Evolutionary conservation across 2,113 vertebrate species (phyloP), one percentile per base, ranked within the genome.

Genomic region (Campylomormyrus numenius): DNA sequence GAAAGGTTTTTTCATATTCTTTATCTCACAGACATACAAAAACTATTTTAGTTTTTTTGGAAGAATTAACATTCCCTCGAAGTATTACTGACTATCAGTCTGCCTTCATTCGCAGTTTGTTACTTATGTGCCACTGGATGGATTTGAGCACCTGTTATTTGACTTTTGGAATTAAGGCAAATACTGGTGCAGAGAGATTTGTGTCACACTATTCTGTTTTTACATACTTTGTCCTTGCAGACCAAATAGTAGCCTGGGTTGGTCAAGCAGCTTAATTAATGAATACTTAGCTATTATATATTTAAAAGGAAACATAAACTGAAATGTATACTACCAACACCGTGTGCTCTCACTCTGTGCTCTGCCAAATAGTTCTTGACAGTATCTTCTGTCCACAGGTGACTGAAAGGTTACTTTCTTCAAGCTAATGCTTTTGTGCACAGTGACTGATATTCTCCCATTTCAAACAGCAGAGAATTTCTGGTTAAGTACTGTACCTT

Each of bases 321-420:
- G 83, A 91, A 92, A 83, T 92, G 92, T 92, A 91, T 89, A 87
- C 93, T 91, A 92, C 80, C 88, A 92, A 93, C 94, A 90, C 56
- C 45, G 49, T 46, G 53, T 66, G 91, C 92, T 90, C 89, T 94
- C 91, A 92, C 90, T 91, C 90, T 90, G 89, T 90, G 92, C 92
- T 94, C 92, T 93, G 94, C 93, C 94, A 94, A 94, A 94, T 42
- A 85, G 27, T 91, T 92, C 90, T 89, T 74, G 91, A 94, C 93
- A 91, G 93, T 92, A 93, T 93, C 93, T 91, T 92, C 91, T 10
- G 91, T 90, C 89, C 74, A 88, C 92, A 92, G 88, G 77, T 77
- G 90, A 85, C 46, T 3, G 19, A 45, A 85, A 48, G 45, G 39
- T 85, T 80, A 13, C 74, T 80, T 42, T 42, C 31, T 80, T 80